phyloP scores from a whole-genome alignment of 1,140 invertebrate species.

The Zaprionus ornatus region DNA sequence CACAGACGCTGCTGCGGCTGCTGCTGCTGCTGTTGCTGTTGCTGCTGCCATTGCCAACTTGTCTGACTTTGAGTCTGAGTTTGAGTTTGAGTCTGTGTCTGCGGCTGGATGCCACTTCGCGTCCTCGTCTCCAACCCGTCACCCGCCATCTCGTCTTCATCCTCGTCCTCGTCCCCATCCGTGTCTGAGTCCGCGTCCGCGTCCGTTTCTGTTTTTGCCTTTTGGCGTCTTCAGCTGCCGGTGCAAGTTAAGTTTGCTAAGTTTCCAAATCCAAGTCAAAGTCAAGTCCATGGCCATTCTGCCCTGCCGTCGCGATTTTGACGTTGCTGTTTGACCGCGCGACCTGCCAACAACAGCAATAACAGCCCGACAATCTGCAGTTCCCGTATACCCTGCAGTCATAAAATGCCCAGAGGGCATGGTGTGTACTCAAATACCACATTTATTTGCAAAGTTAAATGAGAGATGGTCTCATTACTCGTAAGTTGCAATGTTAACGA shows the following conservation, averaged over 20 bases:
- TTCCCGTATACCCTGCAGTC: conserved; percentile 23
- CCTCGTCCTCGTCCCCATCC: conserved; percentile 38
- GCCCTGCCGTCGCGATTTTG: conserved; percentile 51
- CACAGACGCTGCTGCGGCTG: conserved; percentile 53
- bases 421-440: background rate
- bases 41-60: conserved; percentile 59
- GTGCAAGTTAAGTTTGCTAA: conserved; percentile 58
- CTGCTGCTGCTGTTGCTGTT: conserved; percentile 51
- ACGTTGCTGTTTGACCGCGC: conserved; percentile 66
- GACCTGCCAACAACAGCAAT: conserved; percentile 52
- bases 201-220: conserved; percentile 48
- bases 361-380: conserved; percentile 28
- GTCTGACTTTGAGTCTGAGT: conserved; percentile 27
- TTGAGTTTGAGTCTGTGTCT: conserved; percentile 30
- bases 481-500: background rate
- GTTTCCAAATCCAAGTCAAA: conserved; percentile 65
- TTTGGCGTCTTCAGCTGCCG: conserved; percentile 68
- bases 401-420: background rate
- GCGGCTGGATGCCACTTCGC: conserved; percentile 49
- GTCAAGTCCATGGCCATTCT: conserved; percentile 64
- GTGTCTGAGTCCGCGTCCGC: conserved; percentile 12
- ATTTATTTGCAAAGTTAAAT: background rate
- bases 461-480: background rate
- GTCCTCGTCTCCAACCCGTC: conserved; percentile 38
- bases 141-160: conserved; percentile 30